phyloP scores from a whole-genome alignment of 2,888 invertebrate species.

The Cinara cedri region DNA sequence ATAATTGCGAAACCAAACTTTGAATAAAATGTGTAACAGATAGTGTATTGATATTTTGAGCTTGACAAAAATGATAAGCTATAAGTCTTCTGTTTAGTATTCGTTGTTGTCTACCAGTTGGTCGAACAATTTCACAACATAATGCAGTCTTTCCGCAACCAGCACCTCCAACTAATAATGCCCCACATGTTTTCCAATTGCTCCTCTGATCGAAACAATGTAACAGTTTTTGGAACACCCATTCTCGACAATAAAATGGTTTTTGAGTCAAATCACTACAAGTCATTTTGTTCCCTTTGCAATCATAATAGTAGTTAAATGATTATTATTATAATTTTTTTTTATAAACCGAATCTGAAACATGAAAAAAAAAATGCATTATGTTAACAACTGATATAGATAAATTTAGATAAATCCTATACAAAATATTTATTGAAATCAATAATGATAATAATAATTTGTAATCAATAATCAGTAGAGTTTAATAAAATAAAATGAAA shows the following conservation, averaged over 20 bases:
- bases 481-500: too few relatives aligned
- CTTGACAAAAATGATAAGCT: constrained; percentile 87
- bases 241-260: constrained; percentile 86
- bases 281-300: constrained; percentile 48
- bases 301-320: constrained; percentile 22
- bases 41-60: constrained; percentile 82
- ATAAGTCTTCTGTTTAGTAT: constrained; percentile 79
- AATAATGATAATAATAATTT: too few relatives aligned
- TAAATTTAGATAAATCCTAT: too few relatives aligned
- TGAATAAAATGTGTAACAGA: constrained; percentile 85
- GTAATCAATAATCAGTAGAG: too few relatives aligned
- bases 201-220: constrained; percentile 89
- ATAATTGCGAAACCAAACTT: constrained; percentile 82
- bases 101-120: constrained; percentile 73
- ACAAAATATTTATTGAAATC: too few relatives aligned
- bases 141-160: constrained; percentile 95
- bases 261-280: constrained; percentile 49
- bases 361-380: neutral
- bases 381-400: too few relatives aligned
- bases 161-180: constrained; percentile 83
- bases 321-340: neutral
- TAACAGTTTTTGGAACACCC: constrained; percentile 92
- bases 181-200: constrained; percentile 84
- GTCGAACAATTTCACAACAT: constrained; percentile 78
- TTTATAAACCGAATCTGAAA: constrained; percentile 17